Evolutionary conservation across 2,113 vertebrate genomes (phyloP), one percentile per base, ranked within the genome.

Genomic region (Tetraodon nigroviridis): DNA sequence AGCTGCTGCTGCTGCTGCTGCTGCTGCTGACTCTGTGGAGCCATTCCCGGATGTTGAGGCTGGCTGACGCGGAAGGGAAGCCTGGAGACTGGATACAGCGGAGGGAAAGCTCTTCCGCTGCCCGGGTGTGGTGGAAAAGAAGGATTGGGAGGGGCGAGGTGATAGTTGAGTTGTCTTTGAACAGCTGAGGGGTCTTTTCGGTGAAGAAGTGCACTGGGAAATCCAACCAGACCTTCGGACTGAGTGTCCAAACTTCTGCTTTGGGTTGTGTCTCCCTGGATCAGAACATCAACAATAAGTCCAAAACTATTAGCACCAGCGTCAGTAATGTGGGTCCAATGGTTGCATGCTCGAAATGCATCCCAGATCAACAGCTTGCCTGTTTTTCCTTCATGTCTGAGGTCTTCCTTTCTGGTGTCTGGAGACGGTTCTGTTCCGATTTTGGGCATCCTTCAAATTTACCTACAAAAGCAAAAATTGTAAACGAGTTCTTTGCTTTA

Each of bases 361-460:
- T 27, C 0, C 10, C 21, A 61, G 32, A 12, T 16, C 1, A 70
- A 32, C 3, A 46, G 62, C 78, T 59, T 80, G 78, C 91, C 90
- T 89, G 89, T 79, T 92, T 92, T 19, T 91, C 94, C 81, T 95
- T 98, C 64, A 90, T 76, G 58, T 98, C 95, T 40, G 90, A 1
- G 10, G 77, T 81, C 69, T 98, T 98, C 81, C 95, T 95, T 78
- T 98, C 96, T 50, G 95, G 93, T 47, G 95, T 98, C 71, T 93
- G 92, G 80, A 95, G 92, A 84, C 93, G 93, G 86, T 4, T 89
- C 63, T 94, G 93, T 80, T 99, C 96, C 4, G 91, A 76, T 80
- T 94, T 95, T 76, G 87, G 82, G 89, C 87, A 90, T 63, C 88
- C 88, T 73, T 98, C 96, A 69, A 86, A 88, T 92, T 98, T 99